These are phyloP conservation scores for Porites evermanni DNA, from an alignment of 92 coral and sea anemone genomes.

Conservation along the genomic window DNA sequence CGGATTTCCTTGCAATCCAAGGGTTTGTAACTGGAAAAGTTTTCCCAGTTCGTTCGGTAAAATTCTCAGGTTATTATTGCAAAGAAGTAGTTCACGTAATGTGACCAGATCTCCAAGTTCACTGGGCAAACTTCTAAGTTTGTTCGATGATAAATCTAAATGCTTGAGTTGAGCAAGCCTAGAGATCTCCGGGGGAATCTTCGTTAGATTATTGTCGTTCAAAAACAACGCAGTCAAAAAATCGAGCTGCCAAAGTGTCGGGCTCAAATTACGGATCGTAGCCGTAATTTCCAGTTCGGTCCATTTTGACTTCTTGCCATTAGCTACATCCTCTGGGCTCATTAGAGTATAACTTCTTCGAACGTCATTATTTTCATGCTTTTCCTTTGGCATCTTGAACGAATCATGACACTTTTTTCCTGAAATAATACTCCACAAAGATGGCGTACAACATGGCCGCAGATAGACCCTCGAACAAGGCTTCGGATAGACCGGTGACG, in stretches of 20 bases:
- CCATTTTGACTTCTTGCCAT: slow-evolving; percentile 93
- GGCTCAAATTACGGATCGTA: slow-evolving; percentile 98
- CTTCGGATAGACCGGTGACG: slow-evolving; percentile 74
- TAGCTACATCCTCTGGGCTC: slow-evolving; percentile 95
- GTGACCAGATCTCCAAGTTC: slow-evolving; percentile 99
- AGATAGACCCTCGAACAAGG: slow-evolving; percentile 74
- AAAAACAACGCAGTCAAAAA: slow-evolving; percentile 93
- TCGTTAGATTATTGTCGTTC: slow-evolving; percentile 96
- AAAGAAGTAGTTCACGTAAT: slow-evolving; percentile 96
- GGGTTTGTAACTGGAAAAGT: slow-evolving; percentile 98
- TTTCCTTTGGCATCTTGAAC: slow-evolving; percentile 95
- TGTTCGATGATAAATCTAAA: slow-evolving; percentile 95
- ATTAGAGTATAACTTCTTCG: slow-evolving; percentile 92
- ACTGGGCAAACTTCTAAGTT: slow-evolving; percentile 98
- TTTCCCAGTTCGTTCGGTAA: slow-evolving; percentile 99
- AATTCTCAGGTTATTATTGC: slow-evolving; percentile 94
- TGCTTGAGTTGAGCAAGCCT: slow-evolving; percentile 89
- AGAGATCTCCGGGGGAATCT: slow-evolving; percentile 97
- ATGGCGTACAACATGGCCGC: slow-evolving; percentile 91
- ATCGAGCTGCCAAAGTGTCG: slow-evolving; percentile 98
- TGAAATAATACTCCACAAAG: slow-evolving; percentile 72
- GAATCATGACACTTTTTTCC: slow-evolving; percentile 91
- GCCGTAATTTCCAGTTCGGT: slow-evolving; percentile 99
- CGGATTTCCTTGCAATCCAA: slow-evolving; percentile 97
- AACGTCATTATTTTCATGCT: slow-evolving; percentile 97